These are phyloP conservation scores for Acrobasis suavella DNA, from an alignment of 2,888 invertebrate species.

Conservation along the genomic window DNA sequence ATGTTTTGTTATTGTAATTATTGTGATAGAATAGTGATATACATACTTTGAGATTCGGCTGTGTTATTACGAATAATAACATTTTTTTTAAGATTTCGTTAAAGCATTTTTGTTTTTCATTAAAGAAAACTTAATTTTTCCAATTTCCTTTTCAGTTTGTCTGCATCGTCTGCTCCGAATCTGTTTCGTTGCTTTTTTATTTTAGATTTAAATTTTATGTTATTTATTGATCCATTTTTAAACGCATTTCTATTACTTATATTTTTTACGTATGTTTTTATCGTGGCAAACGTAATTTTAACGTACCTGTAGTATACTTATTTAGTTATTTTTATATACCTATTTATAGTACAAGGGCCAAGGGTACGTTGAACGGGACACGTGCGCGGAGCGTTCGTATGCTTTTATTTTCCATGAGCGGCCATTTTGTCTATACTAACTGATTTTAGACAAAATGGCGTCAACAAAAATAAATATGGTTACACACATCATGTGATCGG, in stretches of 20 bases:
- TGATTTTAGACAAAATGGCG: no score
- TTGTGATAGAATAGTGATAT: constrained; percentile 60
- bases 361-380: no score
- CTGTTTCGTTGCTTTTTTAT: background rate
- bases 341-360: background rate
- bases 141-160: background rate
- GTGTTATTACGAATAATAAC: background rate
- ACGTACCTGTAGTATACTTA: background rate
- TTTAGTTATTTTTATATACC: background rate
- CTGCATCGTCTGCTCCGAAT: background rate
- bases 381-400: no score
- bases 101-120: background rate
- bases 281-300: background rate
- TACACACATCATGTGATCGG: no score
- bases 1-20: constrained; percentile 31
- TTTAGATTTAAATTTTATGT: background rate
- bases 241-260: background rate
- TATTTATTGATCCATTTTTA: background rate
- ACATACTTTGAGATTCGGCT: constrained; percentile 23
- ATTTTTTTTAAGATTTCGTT: background rate
- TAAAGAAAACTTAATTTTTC: background rate
- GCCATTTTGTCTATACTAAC: no score
- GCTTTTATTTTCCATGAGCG: no score
- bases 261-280: background rate
- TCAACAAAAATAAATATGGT: no score